Base-by-base conservation (phyloP, 1,140 invertebrate species). In the Calliphora vicina region DNA sequence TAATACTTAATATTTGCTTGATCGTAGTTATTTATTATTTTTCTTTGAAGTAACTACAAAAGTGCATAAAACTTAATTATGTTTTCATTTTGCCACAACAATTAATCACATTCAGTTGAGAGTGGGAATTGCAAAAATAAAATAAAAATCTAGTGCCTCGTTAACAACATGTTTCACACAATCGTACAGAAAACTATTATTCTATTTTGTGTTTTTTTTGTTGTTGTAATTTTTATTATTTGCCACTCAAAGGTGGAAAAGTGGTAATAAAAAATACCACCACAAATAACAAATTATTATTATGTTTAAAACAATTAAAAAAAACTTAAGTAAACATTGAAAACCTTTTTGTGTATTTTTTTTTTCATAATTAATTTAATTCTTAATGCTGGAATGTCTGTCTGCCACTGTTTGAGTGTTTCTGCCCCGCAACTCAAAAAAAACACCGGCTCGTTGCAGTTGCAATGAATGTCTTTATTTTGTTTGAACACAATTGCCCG, bases 101-200 rank as follows among this genome's bases (percentile, higher is more conserved):
- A 50, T 50, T 50, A 50, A 50, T 50, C 45, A 50, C 3, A 50
- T 50, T 6, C 17, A 17, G 10, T 50, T 13, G 45, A 50, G 45
- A 50, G 17, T 50, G 45, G 17, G 45, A 50, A 50, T 50, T 10
- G 4, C 45, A 17, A 17, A 45, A 50, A 50, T 50, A 17, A 45
- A 50, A 50, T 50, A 50, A 17, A 50, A 50, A 50, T n/a, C 45
- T 50, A 35, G 35, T 50, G 45, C 45, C 17, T 50, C 6, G 61
- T 25, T 67, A 67, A 67, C 61, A 67, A 67, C 61, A 67, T 67
- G 61, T 67, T 67, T 67, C 61, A 67, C 61, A 67, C 61, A 67
- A 67, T 67, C 20, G 20, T 67, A 67, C 61, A 67, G n/a, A 67
- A 67, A 23, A 12, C 50, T 57, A 57, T 57, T 57, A 57, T 57